phyloP scores from a whole-genome alignment of 2,113 vertebrate species.

The Gambusia affinis region DNA sequence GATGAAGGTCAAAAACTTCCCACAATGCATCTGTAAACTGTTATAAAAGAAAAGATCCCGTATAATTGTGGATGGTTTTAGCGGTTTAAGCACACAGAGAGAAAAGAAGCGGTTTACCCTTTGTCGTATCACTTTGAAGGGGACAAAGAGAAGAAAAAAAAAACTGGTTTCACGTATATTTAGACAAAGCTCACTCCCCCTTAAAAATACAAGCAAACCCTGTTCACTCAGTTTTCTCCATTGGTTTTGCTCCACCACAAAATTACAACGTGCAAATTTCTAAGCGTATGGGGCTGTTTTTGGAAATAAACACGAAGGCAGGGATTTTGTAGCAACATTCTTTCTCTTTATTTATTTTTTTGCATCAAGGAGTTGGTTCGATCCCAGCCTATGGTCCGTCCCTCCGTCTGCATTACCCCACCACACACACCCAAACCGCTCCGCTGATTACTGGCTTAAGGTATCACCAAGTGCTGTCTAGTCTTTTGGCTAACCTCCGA shows the following conservation, averaged over 20 bases:
- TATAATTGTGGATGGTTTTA: conserved; percentile 10
- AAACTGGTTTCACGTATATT: conserved; percentile 60
- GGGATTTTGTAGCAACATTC: conserved; percentile 23
- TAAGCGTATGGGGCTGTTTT: conserved; percentile 72
- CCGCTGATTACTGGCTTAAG: conserved; percentile 72
- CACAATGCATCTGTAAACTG: not conserved
- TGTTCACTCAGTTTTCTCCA: conserved; percentile 59
- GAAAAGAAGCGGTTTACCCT: not conserved
- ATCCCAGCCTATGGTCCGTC: conserved; percentile 69
- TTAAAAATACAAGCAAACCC: conserved; percentile 63
- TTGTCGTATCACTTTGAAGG: conserved; percentile 1
- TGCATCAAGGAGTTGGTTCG: conserved; percentile 39
- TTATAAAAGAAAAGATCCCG: not conserved
- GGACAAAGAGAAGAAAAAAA: conserved; percentile 3
- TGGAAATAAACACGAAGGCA: conserved; percentile 72
- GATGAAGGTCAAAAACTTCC: not conserved
- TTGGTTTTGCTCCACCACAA: conserved; percentile 68
- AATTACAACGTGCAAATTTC: conserved; percentile 80
- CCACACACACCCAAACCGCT: conserved; percentile 61
- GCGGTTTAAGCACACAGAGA: conserved; percentile 6
- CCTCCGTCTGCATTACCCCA: conserved; percentile 57
- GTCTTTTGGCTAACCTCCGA: conserved; percentile 69
- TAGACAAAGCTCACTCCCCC: conserved; percentile 40
- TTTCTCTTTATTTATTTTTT: conserved; percentile 30
- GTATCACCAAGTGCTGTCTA: conserved; percentile 67